Percentiles rank a stretch among this genome's conserved stretches.
Evolutionary conservation across 2,113 vertebrate species (phyloP).

Genomic region (Vidua macroura): DNA sequence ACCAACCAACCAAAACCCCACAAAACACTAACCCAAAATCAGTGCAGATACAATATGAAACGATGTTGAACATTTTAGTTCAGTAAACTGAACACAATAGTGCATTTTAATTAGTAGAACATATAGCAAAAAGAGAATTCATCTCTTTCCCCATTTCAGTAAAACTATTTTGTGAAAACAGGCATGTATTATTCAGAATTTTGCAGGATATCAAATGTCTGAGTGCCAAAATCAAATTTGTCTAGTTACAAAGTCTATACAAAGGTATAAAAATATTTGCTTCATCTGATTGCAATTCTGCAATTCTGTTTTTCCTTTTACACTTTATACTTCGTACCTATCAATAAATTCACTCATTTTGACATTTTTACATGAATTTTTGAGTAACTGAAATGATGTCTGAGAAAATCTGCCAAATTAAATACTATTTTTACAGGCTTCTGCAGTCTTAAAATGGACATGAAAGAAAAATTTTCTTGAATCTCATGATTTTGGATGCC

Average conservation of each 20-base stretch:
- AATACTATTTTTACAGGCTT: neutral
- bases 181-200: neutral
- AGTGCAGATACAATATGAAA: neutral
- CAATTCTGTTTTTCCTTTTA: neutral
- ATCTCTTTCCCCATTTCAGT: rapidly evolving
- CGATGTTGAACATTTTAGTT: rapidly evolving
- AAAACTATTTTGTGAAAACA: neutral
- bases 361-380: neutral
- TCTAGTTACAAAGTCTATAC: neutral
- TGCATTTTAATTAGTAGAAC: neutral
- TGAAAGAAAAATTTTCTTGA: neutral
- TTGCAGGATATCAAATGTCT: neutral
- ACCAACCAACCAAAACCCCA: rapidly evolving
- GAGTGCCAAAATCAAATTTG: neutral
- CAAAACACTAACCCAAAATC: neutral
- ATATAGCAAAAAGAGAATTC: neutral
- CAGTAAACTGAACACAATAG: neutral
- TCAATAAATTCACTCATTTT: neutral
- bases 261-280: neutral
- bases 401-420: neutral
- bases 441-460: neutral
- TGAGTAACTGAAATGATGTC: neutral
- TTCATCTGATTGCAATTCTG: neutral
- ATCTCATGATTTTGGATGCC: neutral
- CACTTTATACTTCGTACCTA: neutral